A percentile compares a stretch with the other conserved stretches of the same genome.
phyloP scores from a whole-genome alignment of 2,888 invertebrate genomes.

The Diplazon laetatorius region DNA sequence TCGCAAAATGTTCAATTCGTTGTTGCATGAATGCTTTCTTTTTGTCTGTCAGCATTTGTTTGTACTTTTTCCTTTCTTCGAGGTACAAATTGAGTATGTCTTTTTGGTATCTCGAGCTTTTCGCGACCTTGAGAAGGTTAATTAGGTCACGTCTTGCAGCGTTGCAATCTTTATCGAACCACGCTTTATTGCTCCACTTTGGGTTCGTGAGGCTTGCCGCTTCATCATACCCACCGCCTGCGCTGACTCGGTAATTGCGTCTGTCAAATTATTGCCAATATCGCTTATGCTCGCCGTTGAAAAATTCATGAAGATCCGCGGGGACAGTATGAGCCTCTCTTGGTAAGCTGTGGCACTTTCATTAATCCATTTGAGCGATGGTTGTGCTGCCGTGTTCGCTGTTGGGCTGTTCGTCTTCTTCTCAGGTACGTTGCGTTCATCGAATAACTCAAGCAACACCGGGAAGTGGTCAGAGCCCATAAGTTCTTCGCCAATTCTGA shows the following conservation, averaged over 20 bases:
- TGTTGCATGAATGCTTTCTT: background rate
- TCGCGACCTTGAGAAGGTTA: background rate
- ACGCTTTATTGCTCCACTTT: background rate
- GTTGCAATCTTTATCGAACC: background rate
- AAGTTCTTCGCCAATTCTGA: background rate
- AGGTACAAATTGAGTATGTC: background rate
- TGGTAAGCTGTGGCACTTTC: background rate
- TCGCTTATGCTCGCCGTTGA: background rate
- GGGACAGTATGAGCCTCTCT: background rate
- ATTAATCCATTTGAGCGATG: background rate
- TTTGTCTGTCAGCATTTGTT: background rate
- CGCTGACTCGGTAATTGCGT: background rate
- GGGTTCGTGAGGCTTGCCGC: too few relatives aligned
- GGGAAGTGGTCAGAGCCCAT: slow-evolving; percentile 32
- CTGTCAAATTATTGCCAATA: background rate
- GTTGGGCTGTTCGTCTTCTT: too few relatives aligned
- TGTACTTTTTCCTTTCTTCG: slow-evolving; percentile 1
- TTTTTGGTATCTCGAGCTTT: background rate
- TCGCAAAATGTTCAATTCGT: background rate
- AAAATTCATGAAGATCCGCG: background rate
- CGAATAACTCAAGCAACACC: background rate
- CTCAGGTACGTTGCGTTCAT: background rate
- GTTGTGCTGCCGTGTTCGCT: background rate
- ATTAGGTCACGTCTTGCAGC: background rate
- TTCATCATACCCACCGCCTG: background rate